Evolutionary conservation across 37 sponge, comb jelly and placozoan species (phyloP).

Genomic region (Spongilla lacustris): DNA sequence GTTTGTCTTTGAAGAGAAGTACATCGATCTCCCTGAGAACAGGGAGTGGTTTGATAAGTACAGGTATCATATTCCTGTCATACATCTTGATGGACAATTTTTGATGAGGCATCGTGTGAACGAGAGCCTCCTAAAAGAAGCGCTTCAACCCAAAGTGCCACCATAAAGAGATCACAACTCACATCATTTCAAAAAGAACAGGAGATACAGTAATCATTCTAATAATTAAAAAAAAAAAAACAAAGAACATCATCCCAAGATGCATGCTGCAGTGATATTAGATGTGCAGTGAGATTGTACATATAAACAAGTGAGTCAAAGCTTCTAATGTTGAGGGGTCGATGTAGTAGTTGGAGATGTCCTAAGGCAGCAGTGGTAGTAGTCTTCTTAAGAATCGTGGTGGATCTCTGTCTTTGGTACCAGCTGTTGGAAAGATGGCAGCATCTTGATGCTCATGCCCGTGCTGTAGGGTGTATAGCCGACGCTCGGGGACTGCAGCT

Average conservation of each 20-base stretch:
- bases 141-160: background rate
- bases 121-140: constrained; percentile 22
- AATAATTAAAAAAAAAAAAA: background rate
- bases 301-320: background rate
- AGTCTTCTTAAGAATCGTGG: background rate
- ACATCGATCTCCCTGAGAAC: constrained; percentile 68
- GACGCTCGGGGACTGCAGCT: background rate
- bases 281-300: background rate
- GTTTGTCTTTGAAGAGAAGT: constrained; percentile 48
- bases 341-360: no score
- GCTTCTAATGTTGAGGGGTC: background rate
- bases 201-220: no score
- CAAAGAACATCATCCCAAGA: background rate
- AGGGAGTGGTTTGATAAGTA: constrained; percentile 70
- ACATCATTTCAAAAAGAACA: background rate
- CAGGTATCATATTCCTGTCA: constrained; percentile 81
- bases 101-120: constrained; percentile 79
- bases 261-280: background rate
- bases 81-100: constrained; percentile 78
- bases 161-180: background rate
- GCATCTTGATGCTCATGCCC: background rate
- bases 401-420: background rate
- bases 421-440: background rate
- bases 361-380: no score
- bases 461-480: background rate